A percentile compares a stretch with the other conserved stretches of the same genome.
These are phyloP conservation scores for Ophion ventricosus DNA, from an alignment of 2,888 invertebrate species.

Conservation along the genomic window DNA sequence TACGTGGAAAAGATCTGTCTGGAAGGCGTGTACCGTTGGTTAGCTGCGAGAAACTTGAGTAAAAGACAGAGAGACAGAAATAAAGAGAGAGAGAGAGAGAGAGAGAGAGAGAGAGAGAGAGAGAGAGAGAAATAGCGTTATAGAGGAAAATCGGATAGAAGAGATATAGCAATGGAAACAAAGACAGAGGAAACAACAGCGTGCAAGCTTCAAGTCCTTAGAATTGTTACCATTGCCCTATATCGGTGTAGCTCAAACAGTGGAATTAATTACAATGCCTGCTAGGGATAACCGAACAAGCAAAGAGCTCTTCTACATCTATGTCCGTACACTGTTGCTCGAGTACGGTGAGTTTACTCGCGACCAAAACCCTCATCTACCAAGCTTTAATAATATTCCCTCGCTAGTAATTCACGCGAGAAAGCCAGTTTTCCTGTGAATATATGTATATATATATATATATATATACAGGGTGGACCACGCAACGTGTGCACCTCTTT, in stretches of 20 bases:
- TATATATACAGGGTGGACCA: no score
- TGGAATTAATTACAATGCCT: constrained; percentile 79
- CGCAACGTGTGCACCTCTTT: no score
- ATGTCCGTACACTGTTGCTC: neutral
- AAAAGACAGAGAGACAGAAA: constrained; percentile 51
- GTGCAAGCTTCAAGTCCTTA: constrained; percentile 54
- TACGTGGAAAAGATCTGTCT: constrained; percentile 72
- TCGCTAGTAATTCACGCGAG: no score
- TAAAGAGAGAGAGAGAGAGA: no score
- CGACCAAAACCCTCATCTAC: constrained; percentile 43
- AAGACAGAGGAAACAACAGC: constrained; percentile 42
- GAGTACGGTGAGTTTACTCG: constrained; percentile 25
- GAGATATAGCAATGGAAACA: no score
- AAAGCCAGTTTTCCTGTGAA: no score
- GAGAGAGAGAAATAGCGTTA: no score
- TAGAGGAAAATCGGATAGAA: no score
- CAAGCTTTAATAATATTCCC: no score
- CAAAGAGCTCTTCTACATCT: constrained; percentile 66
- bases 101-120: no score
- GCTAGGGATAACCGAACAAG: constrained; percentile 75
- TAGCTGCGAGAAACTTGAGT: constrained; percentile 49
- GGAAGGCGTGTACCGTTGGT: constrained; percentile 58
- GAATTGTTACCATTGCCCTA: constrained; percentile 66
- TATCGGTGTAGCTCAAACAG: constrained; percentile 75
- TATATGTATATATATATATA: no score